Evolutionary conservation across 2,888 invertebrate species (phyloP), one percentile per base, ranked within the genome.

Genomic region (Nemoura dubitans): DNA sequence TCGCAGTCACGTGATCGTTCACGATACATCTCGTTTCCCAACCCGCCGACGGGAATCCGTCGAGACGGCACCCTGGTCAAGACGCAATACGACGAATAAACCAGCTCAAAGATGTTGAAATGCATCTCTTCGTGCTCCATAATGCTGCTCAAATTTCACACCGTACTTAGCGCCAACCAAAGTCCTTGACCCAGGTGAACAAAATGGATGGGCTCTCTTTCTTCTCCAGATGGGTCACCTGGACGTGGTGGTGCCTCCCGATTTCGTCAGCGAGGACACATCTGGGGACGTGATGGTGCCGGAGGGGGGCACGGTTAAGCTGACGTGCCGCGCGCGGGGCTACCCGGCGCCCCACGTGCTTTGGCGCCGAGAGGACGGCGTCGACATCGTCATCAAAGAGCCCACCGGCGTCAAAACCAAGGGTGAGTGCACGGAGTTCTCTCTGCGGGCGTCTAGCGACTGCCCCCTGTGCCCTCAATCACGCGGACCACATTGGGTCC

Each of bases 191-290:
- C 3, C 36, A 36, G 10, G 3, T 36, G 10, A 36, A 10, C 36
- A 36, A 36, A 10, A 36, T 36, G 36, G 36, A 10, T 36, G 36
- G 3, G 36, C 36, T 21, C 21, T 59, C 59, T 59, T 10, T 21
- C 0, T n/a, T 7, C 86, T 87, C 1, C 87, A 88, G 88, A 88
- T 88, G 92, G 97, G 97, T 42, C 95, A 94, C 91, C 92, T 98
- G 89, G 96, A 97, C 89, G 97, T 98, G 86, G 96, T 97, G 30
- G 95, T 98, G 89, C 97, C 98, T 43, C 98, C 98, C n/a, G 97
- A 98, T 91, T 97, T 98, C 90, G 94, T 97, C 88, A 91, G 95
- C 26, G 96, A 96, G 90, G 97, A 97, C 90, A 97, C 97, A 30
- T 97, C 97, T n/a, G 96, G 97, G 0, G 98, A 98, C 91, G 93